phyloP scores from a whole-genome alignment of 2,113 vertebrate genomes.

The Sorex araneus region DNA sequence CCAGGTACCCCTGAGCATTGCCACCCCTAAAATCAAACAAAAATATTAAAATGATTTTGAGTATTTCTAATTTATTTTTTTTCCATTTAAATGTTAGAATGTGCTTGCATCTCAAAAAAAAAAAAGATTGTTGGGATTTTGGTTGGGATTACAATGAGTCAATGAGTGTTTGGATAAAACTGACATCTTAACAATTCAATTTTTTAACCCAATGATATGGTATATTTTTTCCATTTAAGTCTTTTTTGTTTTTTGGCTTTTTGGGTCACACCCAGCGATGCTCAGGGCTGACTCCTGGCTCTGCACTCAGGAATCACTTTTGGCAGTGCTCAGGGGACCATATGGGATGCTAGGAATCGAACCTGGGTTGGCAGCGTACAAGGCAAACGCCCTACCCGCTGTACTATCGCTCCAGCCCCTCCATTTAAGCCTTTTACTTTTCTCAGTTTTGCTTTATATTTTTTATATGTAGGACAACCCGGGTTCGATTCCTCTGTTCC shows the following conservation, averaged over 20 bases:
- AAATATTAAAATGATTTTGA: too few species aligned
- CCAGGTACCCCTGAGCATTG: too few species aligned
- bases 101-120: neutral
- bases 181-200: neutral
- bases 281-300: too few species aligned
- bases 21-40: too few species aligned
- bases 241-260: neutral
- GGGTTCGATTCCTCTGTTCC: too few species aligned
- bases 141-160: neutral
- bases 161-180: neutral
- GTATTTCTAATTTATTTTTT: neutral
- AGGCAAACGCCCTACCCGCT: too few species aligned
- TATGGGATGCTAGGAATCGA: too few species aligned
- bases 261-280: too few species aligned
- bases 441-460: neutral
- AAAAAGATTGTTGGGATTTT: neutral
- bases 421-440: neutral
- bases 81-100: conserved; percentile 5
- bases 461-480: neutral
- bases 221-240: neutral
- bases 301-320: too few species aligned
- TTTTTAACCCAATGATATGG: neutral
- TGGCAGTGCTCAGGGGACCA: too few species aligned
- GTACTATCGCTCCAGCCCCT: too few species aligned
- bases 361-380: too few species aligned